Evolutionary conservation across 1,140 invertebrate genomes (phyloP), one percentile per base, ranked within the genome.

Genomic region (Idris sp.): DNA sequence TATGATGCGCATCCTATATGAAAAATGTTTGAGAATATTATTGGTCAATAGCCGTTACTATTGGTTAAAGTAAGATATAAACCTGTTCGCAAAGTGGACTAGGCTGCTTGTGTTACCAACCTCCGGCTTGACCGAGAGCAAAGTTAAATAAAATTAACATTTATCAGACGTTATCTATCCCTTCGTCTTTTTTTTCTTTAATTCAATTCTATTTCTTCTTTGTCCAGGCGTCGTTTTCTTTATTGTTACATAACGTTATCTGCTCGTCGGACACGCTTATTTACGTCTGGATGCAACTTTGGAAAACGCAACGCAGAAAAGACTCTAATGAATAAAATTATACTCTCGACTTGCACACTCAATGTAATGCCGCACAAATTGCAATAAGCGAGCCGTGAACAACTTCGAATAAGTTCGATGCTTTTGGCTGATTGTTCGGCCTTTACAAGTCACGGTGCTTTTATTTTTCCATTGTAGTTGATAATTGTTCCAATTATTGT

Each of bases 71-170:
- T 61, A 44, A 43, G 54, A 62, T 61, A n/a, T n/a, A 84, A 86
- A 85, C 85, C 85, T 85, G 85, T 86, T 86, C 75, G 77, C 69
- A 33, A 86, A 86, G 85, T 86, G 78, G 83, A 84, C 84, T 86
- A 86, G 80, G 64, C 61, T 79, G 80, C 64, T 73, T 58, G 65
- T 56, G 44, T 59, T 64, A 64, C 48, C 44, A 41, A 41, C 35
- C 38, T 71, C 58, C 51, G 33, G 62, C 26, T 56, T 64, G 68
- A 51, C 51, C 56, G 56, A 72, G 48, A 62, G 48, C n/a, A n/a
- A n/a, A 71, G 40, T 54, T 59, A 36, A 44, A 58, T 71, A 54
- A 48, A 61, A 44, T 43, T 44, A 43, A 61, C 56, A 73, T 64
- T 62, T 68, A 43, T 69, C 25, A 15, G 16, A 40, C 25, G 15